Base-by-base conservation (phyloP, 2,888 invertebrate species). In the Xestia xanthographa region DNA sequence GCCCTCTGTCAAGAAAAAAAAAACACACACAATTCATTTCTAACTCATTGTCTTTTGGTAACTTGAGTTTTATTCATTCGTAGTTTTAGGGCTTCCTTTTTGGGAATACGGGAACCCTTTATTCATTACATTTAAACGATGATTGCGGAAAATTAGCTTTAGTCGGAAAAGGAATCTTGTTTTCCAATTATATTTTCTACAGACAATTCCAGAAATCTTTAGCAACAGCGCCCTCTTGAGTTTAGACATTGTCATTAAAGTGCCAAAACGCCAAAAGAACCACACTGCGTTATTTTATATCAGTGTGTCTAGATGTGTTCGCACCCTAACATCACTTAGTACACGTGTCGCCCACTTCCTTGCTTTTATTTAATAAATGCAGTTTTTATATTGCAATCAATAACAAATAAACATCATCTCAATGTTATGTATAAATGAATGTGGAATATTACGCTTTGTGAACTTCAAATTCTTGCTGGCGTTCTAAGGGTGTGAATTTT, bases 271-370 rank as follows among this genome's bases (percentile, higher is more conserved):
- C n/a, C 29, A 17, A 29, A 58, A 58, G 6, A 26, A 58, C 56
- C 1, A 58, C 9, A 58, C 29, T 58, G 17, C 1, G 17, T 2
- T 29, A 3, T 3, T 29, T 17, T 9, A 29, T 17, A 20, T 20
- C 4, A 20, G 29, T 34, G 22, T n/a, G 12, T 14, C 14, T 53
- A 2, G 0, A 58, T 75, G 50, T 84, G 56, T 0, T 22, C 62
- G 0, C 4, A 48, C 58, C 63, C 14, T 81, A 38, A 72, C 22
- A 38, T 8, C 22, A 8, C 3, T 17, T 48, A 3, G 17, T 58
- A 65, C 82, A 85, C 76, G 77, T 83, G 82, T 76, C 60, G 4
- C 53, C 53, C 9, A 56, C 69, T 85, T 76, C 82, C 82, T 70
- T 58, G 72, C 63, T 72, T 72, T 85, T 72, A 58, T 85, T 67